These are phyloP conservation scores for Microcebus tavaratra DNA, from an alignment of 2,113 vertebrate species.

Conservation along the genomic window DNA sequence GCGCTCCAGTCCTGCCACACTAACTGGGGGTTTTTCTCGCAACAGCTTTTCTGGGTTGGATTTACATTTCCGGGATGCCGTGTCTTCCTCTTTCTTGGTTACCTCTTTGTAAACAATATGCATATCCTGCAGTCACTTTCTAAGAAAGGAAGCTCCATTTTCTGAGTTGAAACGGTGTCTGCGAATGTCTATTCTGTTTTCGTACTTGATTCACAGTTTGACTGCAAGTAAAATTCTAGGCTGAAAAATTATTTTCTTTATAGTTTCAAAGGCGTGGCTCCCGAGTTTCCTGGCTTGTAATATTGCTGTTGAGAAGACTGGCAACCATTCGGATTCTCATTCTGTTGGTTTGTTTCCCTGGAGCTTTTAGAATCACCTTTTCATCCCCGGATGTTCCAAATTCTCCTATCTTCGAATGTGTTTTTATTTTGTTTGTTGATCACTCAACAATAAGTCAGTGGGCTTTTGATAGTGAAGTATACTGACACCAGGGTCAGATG, in stretches of 20 bases:
- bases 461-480: neutral
- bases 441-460: neutral
- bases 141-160: neutral
- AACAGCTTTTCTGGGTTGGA: neutral
- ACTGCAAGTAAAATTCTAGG: no score
- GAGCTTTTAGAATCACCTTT: neutral
- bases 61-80: neutral
- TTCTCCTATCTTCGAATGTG: neutral
- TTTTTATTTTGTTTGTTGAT: neutral
- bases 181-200: neutral
- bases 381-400: neutral
- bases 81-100: neutral
- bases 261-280: neutral
- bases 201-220: neutral
- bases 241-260: neutral
- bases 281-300: neutral
- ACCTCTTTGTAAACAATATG: neutral
- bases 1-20: no score
- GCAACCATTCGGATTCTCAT: neutral
- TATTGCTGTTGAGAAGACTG: neutral
- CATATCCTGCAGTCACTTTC: neutral
- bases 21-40: neutral
- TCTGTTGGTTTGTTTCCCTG: neutral
- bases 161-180: neutral
- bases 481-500: neutral